Evolutionary conservation across 2,888 invertebrate genomes (phyloP).

Genomic region (Drosophila dives): DNA sequence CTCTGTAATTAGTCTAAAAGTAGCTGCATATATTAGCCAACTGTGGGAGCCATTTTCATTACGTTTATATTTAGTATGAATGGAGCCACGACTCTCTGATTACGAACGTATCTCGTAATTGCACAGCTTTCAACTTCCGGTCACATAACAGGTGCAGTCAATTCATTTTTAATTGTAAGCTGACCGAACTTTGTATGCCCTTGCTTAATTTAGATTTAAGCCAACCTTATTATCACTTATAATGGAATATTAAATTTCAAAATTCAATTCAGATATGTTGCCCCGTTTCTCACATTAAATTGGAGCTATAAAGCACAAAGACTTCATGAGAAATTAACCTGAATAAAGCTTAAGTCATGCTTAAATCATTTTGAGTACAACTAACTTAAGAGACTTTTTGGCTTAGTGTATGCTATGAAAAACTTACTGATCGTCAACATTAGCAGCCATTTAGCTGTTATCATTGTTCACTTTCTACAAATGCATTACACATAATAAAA

Average conservation of each 20-base stretch:
- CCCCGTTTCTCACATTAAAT: not conserved
- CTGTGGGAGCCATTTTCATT: constrained; percentile 41
- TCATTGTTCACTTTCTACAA: constrained; percentile 37
- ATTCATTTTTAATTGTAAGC: constrained; percentile 26
- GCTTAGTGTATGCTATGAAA: not conserved
- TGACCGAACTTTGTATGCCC: constrained; percentile 27
- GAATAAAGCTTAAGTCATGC: not conserved
- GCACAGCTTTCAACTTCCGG: constrained; percentile 65
- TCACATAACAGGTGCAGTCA: constrained; percentile 64
- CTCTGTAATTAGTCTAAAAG: constrained; percentile 69
- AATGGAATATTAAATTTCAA: not conserved
- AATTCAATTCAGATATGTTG: not conserved
- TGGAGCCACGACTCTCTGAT: constrained; percentile 47
- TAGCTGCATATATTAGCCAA: constrained; percentile 60
- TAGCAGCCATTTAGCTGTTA: not conserved
- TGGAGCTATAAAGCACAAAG: not conserved
- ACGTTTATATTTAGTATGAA: constrained; percentile 35
- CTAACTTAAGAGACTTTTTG: not conserved
- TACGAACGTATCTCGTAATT: constrained; percentile 56
- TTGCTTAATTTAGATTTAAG: not conserved
- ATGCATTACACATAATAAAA: constrained; percentile 15
- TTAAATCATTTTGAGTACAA: not conserved
- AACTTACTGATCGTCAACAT: constrained; percentile 1
- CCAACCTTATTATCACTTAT: not conserved
- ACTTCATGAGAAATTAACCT: not conserved